Base-by-base conservation (phyloP, 2,888 invertebrate genomes). In the Pammene fasciana region DNA sequence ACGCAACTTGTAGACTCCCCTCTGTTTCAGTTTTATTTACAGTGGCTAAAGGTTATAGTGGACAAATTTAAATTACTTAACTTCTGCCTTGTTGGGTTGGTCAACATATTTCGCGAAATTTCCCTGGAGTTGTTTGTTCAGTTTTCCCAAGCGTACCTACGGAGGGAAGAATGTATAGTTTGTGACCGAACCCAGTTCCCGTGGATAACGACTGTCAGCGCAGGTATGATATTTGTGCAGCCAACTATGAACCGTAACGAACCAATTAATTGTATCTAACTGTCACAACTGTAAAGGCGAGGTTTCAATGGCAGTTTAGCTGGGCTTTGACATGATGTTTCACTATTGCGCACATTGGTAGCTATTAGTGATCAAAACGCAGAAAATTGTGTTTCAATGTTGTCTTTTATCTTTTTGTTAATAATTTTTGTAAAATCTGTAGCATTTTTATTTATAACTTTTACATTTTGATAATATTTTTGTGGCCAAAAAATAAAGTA, bases 91-190 rank as follows among this genome's bases (percentile, higher is more conserved):
- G 38, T 18, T 9, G 54, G 34, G 36, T 5, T 16, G 26, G 41
- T 4, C 1, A 26, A 57, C 56, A 55, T 48, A 55, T 68, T 52
- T 13, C 13, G 18, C 18, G 45, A 26, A 59, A 68, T 57, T 68
- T 68, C 64, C 68, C 64, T 45, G 11, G 68, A 57, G 68, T 52
- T 68, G 57, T 34, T 45, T 50, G 68, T 57, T 59, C n/a, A 26
- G 26, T 26, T 64, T 57, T 50, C 45, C 18, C 50, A 14, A 54
- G 34, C 14, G 11, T 38, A n/a, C n/a, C n/a, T n/a, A 4, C 1
- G 26, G 26, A 26, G 60, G 36, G 52, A 36, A 38, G 13, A 50
- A 14, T 48, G 61, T 16, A 36, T 48, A 9, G 45, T 61, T 48
- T 61, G 48, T 16, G 43, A 45, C 60, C 60, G 14, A 60, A 46